Evolutionary conservation across 2,888 invertebrate genomes (phyloP).

Genomic region (Heliconius aoede): DNA sequence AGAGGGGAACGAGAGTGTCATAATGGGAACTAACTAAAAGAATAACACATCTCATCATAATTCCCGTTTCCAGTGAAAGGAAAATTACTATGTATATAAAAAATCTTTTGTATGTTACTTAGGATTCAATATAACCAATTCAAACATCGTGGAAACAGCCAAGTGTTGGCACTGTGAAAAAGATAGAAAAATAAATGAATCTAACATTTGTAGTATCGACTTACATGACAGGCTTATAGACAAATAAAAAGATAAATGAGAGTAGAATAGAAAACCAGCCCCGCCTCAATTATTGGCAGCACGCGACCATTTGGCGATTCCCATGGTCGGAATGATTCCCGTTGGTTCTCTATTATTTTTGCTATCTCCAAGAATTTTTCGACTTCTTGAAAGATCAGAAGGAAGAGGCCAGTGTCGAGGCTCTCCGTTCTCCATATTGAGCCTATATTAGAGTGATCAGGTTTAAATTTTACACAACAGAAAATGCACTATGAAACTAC

Average conservation of each 20-base stretch:
- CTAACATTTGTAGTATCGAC: conserved; percentile 54
- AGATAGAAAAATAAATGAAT: conserved; percentile 18
- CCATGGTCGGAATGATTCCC: conserved; percentile 62
- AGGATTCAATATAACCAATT: not conserved
- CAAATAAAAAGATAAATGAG: conserved; percentile 70
- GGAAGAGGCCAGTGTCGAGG: too few relatives aligned
- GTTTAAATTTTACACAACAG: not conserved
- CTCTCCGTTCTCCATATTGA: not conserved
- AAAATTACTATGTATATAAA: not conserved
- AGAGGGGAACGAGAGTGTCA: too few relatives aligned
- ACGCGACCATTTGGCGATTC: conserved; percentile 78
- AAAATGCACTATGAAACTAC: too few relatives aligned
- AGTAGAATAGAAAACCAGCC: conserved; percentile 61
- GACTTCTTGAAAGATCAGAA: too few relatives aligned
- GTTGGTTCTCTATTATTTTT: conserved; percentile 52
- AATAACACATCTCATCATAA: too few relatives aligned
- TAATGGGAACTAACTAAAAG: too few relatives aligned
- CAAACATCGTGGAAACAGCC: conserved; percentile 1
- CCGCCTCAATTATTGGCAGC: conserved; percentile 74
- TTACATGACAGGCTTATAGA: conserved; percentile 62
- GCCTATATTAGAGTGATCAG: not conserved
- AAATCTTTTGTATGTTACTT: not conserved
- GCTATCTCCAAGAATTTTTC: not conserved
- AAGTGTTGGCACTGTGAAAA: not conserved
- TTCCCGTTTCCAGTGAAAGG: too few relatives aligned